Evolutionary conservation across 2,888 invertebrate genomes (phyloP), one percentile per base, ranked within the genome.

Genomic region (Chelonus formosanus): DNA sequence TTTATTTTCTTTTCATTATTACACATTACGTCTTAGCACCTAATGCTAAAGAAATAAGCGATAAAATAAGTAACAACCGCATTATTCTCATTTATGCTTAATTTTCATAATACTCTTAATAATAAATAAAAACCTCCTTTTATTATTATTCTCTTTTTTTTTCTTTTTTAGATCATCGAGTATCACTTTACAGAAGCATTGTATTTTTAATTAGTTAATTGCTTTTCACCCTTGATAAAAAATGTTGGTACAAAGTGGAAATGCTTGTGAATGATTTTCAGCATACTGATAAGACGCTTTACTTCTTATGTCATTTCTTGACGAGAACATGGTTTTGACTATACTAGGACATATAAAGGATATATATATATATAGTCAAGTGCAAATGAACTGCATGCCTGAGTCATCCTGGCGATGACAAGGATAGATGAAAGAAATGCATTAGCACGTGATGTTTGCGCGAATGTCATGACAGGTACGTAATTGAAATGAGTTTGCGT

Each of bases 401-500:
- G 71, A 70, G 67, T 71, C 71, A 71, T 70, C 62, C 32, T 64
- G 65, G 48, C 56, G 58, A 68, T 64, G 63, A 63, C 68, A 67
- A 64, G 64, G 64, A 62, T 63, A 67, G 68, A 53, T 67, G 70
- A 66, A 70, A 70, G 70, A 70, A 70, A 68, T 64, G 70, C 70
- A 70, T 70, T 68, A 70, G 68, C 20, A 63, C 65, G 65, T 65
- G 69, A 70, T 70, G 65, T 65, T 70, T 70, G 67, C 56, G 67
- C 65, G 66, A 68, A 63, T 69, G 68, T 70, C 70, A 67, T 71
- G 71, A 70, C 71, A 70, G 71, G 70, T 71, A 71, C 66, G 68
- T 71, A 70, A 71, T 71, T 71, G 71, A 68, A 71, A 71, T 68
- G 70, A 68, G 70, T 67, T 61, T 71, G 67, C 63, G 69, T 69